Percentiles rank a stretch among this genome's conserved stretches.
Conservation (phyloP, 1,140 invertebrate genomes). For the Portunus trituberculatus region DNA sequence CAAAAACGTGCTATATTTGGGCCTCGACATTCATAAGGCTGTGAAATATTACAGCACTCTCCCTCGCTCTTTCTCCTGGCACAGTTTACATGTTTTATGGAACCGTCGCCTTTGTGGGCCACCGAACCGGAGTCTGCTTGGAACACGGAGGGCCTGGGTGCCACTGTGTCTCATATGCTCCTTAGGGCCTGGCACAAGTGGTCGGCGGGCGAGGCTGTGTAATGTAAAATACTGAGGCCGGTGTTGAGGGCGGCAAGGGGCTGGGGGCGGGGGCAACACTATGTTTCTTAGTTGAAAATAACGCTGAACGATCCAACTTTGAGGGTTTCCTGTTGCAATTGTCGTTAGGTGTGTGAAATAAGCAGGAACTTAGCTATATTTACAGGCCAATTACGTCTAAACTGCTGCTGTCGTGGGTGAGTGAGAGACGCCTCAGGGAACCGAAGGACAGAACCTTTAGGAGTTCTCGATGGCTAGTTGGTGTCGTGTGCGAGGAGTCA, state of each 20-base stretch:
- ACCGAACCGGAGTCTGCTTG: slow-evolving; percentile 37
- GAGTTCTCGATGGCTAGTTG: slow-evolving; percentile 30
- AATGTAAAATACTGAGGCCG: slow-evolving; percentile 30
- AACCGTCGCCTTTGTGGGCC: slow-evolving; percentile 17
- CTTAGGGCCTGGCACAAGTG: slow-evolving; percentile 42
- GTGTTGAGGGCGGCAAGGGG: not conserved
- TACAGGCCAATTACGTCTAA: slow-evolving; percentile 64
- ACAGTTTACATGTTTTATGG: slow-evolving; percentile 37
- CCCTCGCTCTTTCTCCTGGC: slow-evolving; percentile 41
- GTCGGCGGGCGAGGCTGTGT: slow-evolving; percentile 5
- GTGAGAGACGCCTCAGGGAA: slow-evolving; percentile 52
- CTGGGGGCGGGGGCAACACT: not conserved
- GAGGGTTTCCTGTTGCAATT: slow-evolving; percentile 65
- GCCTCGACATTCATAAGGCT: not conserved
- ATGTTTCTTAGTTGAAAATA: slow-evolving; percentile 66
- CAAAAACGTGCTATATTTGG: not conserved
- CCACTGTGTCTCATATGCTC: slow-evolving; percentile 21
- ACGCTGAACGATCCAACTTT: slow-evolving; percentile 65
- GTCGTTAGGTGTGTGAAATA: slow-evolving; percentile 69
- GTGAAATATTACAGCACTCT: not conserved
- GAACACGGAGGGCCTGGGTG: not conserved
- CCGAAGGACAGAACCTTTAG: not conserved
- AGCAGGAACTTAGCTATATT: slow-evolving; percentile 65
- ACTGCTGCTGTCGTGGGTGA: slow-evolving; percentile 53
- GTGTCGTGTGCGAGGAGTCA: slow-evolving; percentile 47